Base-by-base conservation (phyloP, 2,888 invertebrate genomes). In the Euzetes globulus region DNA sequence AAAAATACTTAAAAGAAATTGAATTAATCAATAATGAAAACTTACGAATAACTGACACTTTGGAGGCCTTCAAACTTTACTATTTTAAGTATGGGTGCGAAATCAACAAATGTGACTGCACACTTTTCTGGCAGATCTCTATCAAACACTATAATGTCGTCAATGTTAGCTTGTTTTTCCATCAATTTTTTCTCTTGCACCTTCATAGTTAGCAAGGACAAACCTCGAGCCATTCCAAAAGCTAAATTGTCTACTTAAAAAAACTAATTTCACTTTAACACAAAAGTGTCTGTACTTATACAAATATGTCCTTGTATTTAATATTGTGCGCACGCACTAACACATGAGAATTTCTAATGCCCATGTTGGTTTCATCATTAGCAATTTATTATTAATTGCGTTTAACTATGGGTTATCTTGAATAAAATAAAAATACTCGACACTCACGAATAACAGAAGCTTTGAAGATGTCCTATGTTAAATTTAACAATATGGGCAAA, bases 381-480 rank as follows among this genome's bases (percentile, higher is more conserved):
- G n/a, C n/a, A n/a, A n/a, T n/a, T n/a, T n/a, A n/a, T n/a, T n/a
- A n/a, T n/a, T n/a, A n/a, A n/a, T n/a, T n/a, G n/a, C n/a, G n/a
- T n/a, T n/a, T n/a, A n/a, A n/a, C n/a, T n/a, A n/a, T n/a, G n/a
- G n/a, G n/a, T n/a, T n/a, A n/a, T n/a, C n/a, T n/a, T n/a, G n/a
- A n/a, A n/a, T n/a, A n/a, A n/a, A n/a, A n/a, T n/a, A n/a, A n/a
- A n/a, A n/a, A n/a, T n/a, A n/a, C n/a, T n/a, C n/a, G n/a, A n/a
- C n/a, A 70, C 65, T 72, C 68, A 72, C 73, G 71, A 17, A 72
- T 72, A 72, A n/a, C n/a, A 13, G 27, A 47, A 9, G 15, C 29
- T 63, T 47, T 65, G 29, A 19, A 25, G 25, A 5, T 22, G 45
- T 15, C 13, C 63, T 41, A 5, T 19, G 19, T 60, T 65, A 37